phyloP scores from a whole-genome alignment of 2,888 invertebrate genomes.

The Heliothis peltigera region DNA sequence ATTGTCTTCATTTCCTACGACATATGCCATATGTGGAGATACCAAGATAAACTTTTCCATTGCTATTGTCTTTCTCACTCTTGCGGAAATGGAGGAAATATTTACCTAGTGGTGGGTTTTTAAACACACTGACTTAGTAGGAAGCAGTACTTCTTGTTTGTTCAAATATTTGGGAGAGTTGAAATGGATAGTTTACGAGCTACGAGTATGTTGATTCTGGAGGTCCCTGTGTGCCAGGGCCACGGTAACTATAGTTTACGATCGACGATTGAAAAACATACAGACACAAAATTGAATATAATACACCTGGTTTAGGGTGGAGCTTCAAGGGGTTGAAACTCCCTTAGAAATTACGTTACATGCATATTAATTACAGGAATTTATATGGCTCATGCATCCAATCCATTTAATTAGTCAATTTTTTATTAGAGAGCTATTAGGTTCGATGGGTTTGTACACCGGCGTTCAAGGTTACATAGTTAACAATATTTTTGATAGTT shows the following conservation, averaged over 20 bases:
- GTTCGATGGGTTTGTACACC: slow-evolving; percentile 27
- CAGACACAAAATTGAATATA: too few species aligned
- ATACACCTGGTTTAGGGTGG: too few species aligned
- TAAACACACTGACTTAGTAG: not conserved
- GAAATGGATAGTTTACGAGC: not conserved
- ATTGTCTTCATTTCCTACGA: slow-evolving; percentile 41
- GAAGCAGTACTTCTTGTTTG: not conserved
- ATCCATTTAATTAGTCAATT: not conserved
- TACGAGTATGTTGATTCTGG: too few species aligned
- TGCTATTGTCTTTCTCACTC: slow-evolving; percentile 31
- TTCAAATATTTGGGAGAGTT: not conserved
- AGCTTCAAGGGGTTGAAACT: too few species aligned
- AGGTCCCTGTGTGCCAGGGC: too few species aligned
- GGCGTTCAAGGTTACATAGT: slow-evolving; percentile 42
- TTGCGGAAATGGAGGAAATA: slow-evolving; percentile 29
- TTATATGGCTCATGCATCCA: too few species aligned
- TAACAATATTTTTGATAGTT: slow-evolving; percentile 40
- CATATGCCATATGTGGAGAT: slow-evolving; percentile 19
- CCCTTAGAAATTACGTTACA: too few species aligned
- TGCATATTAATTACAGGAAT: too few species aligned
- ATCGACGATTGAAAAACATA: too few species aligned
- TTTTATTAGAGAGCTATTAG: not conserved
- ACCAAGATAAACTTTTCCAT: slow-evolving; percentile 18
- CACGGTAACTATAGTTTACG: too few species aligned
- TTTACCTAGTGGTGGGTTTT: slow-evolving; percentile 8